phyloP scores from a whole-genome alignment of 2,888 invertebrate species.

The Lycophotia porphyrea region DNA sequence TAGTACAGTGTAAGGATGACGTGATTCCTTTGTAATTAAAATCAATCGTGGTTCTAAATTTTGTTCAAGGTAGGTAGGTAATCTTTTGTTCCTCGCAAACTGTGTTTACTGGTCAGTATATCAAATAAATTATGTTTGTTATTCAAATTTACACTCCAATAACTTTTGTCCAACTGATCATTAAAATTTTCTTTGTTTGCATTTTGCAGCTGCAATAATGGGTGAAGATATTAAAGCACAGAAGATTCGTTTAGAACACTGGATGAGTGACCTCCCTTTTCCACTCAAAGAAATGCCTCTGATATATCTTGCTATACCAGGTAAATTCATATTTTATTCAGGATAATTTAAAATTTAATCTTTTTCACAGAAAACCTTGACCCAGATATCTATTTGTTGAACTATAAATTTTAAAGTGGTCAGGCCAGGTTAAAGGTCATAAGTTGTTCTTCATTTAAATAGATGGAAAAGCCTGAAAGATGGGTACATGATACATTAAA shows the following conservation, averaged over 20 bases:
- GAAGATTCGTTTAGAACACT: slow-evolving; percentile 89
- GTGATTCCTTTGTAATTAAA: slow-evolving; percentile 62
- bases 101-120: slow-evolving; percentile 25
- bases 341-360: not conserved
- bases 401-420: slow-evolving; percentile 15
- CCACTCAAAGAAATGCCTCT: slow-evolving; percentile 91
- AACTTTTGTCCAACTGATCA: slow-evolving; percentile 16
- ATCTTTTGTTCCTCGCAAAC: slow-evolving; percentile 43
- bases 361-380: slow-evolving; percentile 24
- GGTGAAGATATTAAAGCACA: slow-evolving; percentile 75
- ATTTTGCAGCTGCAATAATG: slow-evolving; percentile 79
- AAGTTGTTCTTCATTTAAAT: not conserved
- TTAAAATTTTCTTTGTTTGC: slow-evolving; percentile 27
- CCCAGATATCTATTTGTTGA: slow-evolving; percentile 42
- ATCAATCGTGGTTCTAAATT: slow-evolving; percentile 50
- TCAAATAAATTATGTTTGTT: slow-evolving; percentile 1
- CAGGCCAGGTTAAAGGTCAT: slow-evolving; percentile 10
- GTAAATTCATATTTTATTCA: slow-evolving; percentile 80
- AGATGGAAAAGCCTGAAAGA: not conserved
- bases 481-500: not conserved
- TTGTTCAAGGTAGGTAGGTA: slow-evolving; percentile 49
- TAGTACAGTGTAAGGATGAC: slow-evolving; percentile 60
- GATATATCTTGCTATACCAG: slow-evolving; percentile 94
- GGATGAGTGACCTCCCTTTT: slow-evolving; percentile 93
- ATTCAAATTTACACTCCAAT: not conserved